Conservation (phyloP, 2,113 vertebrate species). For the Cyphotilapia sp. region DNA sequence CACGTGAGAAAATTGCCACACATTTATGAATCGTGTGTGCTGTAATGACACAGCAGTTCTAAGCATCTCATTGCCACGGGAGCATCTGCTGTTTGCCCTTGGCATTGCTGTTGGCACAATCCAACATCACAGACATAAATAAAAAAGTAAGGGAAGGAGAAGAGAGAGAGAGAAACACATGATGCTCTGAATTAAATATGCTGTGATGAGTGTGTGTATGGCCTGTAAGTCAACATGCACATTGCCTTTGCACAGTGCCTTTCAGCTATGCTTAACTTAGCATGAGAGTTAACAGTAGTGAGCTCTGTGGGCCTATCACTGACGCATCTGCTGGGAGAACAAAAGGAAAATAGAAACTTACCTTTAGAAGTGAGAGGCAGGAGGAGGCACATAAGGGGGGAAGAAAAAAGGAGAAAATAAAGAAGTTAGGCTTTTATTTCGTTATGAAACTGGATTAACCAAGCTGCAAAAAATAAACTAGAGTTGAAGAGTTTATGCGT, state of each 20-base stretch:
- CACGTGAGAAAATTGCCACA: background rate
- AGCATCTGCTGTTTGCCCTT: slow-evolving; percentile 54
- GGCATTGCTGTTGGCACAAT: slow-evolving; percentile 59
- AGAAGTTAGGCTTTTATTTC: background rate
- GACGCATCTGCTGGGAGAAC: background rate
- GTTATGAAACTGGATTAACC: background rate
- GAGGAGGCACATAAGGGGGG: slow-evolving; percentile 23
- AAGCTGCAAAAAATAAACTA: background rate
- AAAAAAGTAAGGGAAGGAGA: background rate
- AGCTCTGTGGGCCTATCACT: background rate
- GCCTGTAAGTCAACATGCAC: background rate
- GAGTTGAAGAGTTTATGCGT: background rate
- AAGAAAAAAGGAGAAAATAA: background rate
- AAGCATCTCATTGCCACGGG: slow-evolving; percentile 58
- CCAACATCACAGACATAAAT: slow-evolving; percentile 48
- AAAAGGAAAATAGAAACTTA: slow-evolving; percentile 28
- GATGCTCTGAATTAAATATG: slow-evolving; percentile 49
- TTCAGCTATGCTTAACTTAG: slow-evolving; percentile 15
- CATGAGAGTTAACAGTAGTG: background rate
- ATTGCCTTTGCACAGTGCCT: background rate
- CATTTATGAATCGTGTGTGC: background rate
- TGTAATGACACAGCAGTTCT: slow-evolving; percentile 46
- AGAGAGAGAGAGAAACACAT: background rate
- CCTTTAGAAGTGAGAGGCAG: slow-evolving; percentile 24
- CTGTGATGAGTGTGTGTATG: background rate